A percentile compares a stretch with the other conserved stretches of the same genome.
Conservation (phyloP, 2,888 invertebrate genomes). For the Spicauda simplicius region DNA sequence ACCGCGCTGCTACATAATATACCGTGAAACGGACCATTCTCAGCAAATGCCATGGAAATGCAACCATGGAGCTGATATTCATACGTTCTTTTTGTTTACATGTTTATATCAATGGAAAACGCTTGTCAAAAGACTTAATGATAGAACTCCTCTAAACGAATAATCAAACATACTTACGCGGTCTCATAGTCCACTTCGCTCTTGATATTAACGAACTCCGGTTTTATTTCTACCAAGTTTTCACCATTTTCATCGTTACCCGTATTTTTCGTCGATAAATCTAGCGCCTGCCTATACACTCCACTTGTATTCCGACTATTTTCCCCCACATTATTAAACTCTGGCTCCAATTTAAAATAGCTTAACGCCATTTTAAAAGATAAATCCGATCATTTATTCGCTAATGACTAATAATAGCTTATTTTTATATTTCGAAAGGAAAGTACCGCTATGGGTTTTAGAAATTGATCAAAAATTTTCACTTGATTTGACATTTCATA, state of each 20-base stretch:
- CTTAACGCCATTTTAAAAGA: slow-evolving; percentile 35
- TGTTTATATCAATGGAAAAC: not conserved
- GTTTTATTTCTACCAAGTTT: slow-evolving; percentile 17
- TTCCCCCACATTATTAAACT: slow-evolving; percentile 14
- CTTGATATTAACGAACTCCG: slow-evolving; percentile 45
- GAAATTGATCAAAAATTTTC: slow-evolving; percentile 3
- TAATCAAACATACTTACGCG: slow-evolving; percentile 33
- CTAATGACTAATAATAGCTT: not conserved
- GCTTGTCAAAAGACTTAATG: no score
- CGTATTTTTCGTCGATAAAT: slow-evolving; percentile 13
- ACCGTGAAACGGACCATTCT: no score
- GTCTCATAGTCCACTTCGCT: slow-evolving; percentile 38
- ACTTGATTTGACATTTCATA: not conserved
- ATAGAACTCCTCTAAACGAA: no score
- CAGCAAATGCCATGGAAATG: no score
- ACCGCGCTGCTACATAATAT: no score
- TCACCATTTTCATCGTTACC: slow-evolving; percentile 19
- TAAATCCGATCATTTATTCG: not conserved
- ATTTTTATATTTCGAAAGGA: not conserved
- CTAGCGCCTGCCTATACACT: slow-evolving; percentile 8
- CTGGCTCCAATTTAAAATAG: slow-evolving; percentile 31
- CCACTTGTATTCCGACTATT: slow-evolving; percentile 15
- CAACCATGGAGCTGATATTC: no score
- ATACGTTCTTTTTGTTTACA: no score
- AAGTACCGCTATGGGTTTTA: not conserved